Base-by-base conservation (phyloP, 2,888 invertebrate genomes). In the Chorisops tibialis region DNA sequence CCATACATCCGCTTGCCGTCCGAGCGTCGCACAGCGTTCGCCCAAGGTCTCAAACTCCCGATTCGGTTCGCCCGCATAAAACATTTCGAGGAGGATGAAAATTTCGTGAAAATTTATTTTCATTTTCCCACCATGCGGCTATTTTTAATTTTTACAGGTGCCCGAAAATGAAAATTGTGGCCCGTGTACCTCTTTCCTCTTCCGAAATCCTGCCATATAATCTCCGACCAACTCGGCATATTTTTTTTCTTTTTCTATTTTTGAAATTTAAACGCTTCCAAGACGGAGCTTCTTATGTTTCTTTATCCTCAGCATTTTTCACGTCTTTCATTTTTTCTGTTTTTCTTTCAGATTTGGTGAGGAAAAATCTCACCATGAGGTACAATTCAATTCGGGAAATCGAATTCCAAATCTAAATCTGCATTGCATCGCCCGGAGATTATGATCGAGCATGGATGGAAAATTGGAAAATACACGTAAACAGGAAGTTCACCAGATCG, bases 91-190 rank as follows among this genome's bases (percentile, higher is more conserved):
- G 45, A 56, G 18, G 45, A 56, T 56, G 54, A 41, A 14, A n/a
- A 22, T 41, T 16, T 22, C 5, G 22, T 41, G 54, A 24, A 24
- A 54, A 24, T 56, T 56, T 35, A 18, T 56, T 43, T 56, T 56
- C 35, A 16, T 30, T 16, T 18, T 16, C 30, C 7, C 24, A 30
- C 45, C 16, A 43, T 43, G 35, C 3, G 45, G 56, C 45, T 56
- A 56, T 56, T 56, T 56, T 56, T 43, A 43, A 45, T 35, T 35
- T 56, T 30, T 39, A 35, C 56, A 56, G 56, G 56, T 56, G 56
- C 50, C n/a, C 41, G 16, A 41, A 30, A 30, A 30, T 30, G 5
- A 30, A 30, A 30, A 30, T 30, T 9, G 9, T 30, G 9, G 30
- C 30, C 30, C 30, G 30, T 30, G 5, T 30, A 7, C 30, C 30